Base-by-base conservation (phyloP, 2,113 vertebrate species). In the Calcarius ornatus region DNA sequence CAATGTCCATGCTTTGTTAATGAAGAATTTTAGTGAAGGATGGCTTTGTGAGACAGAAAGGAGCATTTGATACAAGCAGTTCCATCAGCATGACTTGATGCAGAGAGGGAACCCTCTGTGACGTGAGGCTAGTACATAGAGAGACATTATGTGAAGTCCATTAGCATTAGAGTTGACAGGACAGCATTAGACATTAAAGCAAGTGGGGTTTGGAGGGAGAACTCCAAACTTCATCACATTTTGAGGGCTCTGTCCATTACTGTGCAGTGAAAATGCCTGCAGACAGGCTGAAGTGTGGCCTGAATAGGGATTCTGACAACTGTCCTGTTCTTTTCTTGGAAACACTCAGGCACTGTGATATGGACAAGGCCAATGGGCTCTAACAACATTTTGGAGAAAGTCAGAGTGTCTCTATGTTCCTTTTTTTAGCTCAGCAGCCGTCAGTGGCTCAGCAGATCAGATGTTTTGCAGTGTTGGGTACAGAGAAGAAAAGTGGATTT, bases 291-390 rank as follows among this genome's bases (percentile, higher is more conserved):
- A 88, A 94, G 94, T 76, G 76, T 79, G 89, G 42, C 59, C 92
- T 89, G 68, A 92, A 68, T 6, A 37, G 60, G 33, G 27, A 23
- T 90, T 94, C 64, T 95, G 88, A 83, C 66, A 89, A 75, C 65
- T 75, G 56, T 56, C 81, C 30, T 92, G 83, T 92, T 94, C 87
- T 96, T 93, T 97, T 95, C 83, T 92, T 83, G 81, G 93, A 95
- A 95, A 56, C 86, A 91, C 90, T 96, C 86, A 43, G 51, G 64
- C 77, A 25, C 57, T 78, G 80, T 75, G 92, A 96, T 97, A 96
- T 76, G 88, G 75, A 63, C 50, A 78, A 40, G 37, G 57, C 66
- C 5, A 4, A 18, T 68, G 64, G 53, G 31, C 66, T 60, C 4
- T 48, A 79, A 33, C 51, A 69, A 11, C 35, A 21, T 63, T 88